Base-by-base conservation (phyloP, 2,888 invertebrate species). In the Chymomyza procnemis region DNA sequence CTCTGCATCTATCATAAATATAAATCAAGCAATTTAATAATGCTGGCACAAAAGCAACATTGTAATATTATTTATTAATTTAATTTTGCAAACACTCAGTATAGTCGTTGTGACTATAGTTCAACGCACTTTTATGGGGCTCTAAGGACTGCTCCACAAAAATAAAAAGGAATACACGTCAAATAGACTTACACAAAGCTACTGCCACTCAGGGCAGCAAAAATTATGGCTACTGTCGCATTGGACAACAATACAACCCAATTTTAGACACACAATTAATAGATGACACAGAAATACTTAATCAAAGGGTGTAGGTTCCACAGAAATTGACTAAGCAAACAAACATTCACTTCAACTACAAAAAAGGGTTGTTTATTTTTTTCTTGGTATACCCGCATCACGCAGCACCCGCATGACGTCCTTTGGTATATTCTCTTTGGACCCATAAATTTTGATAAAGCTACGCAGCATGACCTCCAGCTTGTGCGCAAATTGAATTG, bases 21-120 rank as follows among this genome's bases (percentile, higher is more conserved):
- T 16, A 47, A 47, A n/a, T 47, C 47, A 47, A 47, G 47, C 47
- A 47, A 16, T n/a, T 50, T 50, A n/a, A 18, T 50, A 18, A 16
- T 2, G 16, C 19, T 19, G 14, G n/a, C 16, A 50, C 6, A 41
- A 41, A 41, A 50, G 19, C 50, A 9, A 18, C 78, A 84, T 76
- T 80, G 71, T 73, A 70, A 61, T 64, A 76, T 80, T 81, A 79
- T 86, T 81, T 86, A 81, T 81, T 79, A 61, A 73, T 70, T 83
- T 69, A 64, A 74, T 76, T 83, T 70, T 61, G 80, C 73, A 60
- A 75, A 62, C 64, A 64, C 21, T 66, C 46, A 55, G 66, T 41
- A 58, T 41, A 12, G 2, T 41, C 34, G 3, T 41, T 12, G 12
- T 12, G 34, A 9, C 12, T 12, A 41, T 41, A 41, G 34, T 41